Conservation (phyloP, 1,140 invertebrate species). For the Scaptomyza pallida region DNA sequence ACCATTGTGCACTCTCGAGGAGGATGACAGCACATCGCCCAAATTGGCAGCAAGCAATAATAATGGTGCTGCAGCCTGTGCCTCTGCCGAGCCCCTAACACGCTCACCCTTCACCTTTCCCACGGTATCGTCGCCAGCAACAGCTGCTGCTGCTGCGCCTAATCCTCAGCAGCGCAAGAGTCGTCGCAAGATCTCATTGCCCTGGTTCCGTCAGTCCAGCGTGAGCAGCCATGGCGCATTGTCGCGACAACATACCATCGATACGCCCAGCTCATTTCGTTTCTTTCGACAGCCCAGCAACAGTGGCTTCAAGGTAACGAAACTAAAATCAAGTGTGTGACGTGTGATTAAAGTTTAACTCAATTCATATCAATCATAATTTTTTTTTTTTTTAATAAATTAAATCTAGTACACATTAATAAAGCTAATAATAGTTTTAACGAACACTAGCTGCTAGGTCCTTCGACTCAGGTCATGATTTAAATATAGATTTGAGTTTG, state of each 20-base stretch:
- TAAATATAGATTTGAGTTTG: too few species aligned
- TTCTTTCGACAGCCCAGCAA: slow-evolving; percentile 80
- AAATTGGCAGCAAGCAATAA: slow-evolving; percentile 19
- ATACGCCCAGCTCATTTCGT: slow-evolving; percentile 92
- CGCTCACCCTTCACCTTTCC: slow-evolving; percentile 76
- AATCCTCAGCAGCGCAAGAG: slow-evolving; percentile 86
- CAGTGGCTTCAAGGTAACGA: slow-evolving; percentile 85
- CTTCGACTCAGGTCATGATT: too few species aligned
- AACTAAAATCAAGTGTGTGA: not conserved
- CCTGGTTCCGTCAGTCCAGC: slow-evolving; percentile 93
- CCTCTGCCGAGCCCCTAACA: slow-evolving; percentile 35
- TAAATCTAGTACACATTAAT: too few species aligned
- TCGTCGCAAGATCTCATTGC: slow-evolving; percentile 93
- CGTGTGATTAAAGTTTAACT: too few species aligned
- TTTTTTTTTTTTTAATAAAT: too few species aligned
- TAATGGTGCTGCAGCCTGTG: slow-evolving; percentile 33
- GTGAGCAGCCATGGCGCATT: slow-evolving; percentile 89
- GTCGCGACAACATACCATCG: slow-evolving; percentile 94
- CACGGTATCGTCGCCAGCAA: slow-evolving; percentile 33
- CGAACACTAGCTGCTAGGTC: too few species aligned
- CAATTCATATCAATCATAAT: too few species aligned
- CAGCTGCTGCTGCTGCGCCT: slow-evolving; percentile 11
- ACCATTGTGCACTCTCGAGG: slow-evolving; percentile 67
- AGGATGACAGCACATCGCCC: slow-evolving; percentile 67
- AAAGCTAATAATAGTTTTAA: too few species aligned